Evolutionary conservation across 2,113 vertebrate species (phyloP).

Genomic region (Balaenoptera acutorostrata): DNA sequence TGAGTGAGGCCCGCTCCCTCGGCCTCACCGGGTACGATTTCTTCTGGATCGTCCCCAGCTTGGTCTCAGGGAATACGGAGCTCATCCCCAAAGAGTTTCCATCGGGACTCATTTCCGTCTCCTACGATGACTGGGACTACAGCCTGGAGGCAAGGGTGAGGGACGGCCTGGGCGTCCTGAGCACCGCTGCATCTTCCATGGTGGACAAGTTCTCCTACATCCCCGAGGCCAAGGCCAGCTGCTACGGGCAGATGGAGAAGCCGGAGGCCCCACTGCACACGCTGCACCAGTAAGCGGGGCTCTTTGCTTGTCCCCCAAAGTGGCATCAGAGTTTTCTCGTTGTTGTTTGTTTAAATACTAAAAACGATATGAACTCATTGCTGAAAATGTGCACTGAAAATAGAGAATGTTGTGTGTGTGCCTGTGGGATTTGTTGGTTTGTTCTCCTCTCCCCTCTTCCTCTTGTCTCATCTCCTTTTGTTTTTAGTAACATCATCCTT

Average conservation of each 20-base stretch:
- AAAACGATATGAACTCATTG: neutral
- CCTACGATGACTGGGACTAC: slow-evolving; percentile 98
- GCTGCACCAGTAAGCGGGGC: slow-evolving; percentile 91
- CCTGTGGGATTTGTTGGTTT: neutral
- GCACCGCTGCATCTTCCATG: slow-evolving; percentile 94
- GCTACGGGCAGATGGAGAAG: slow-evolving; percentile 92
- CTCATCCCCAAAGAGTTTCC: slow-evolving; percentile 93
- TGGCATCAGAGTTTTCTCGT: neutral
- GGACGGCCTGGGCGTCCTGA: slow-evolving; percentile 95
- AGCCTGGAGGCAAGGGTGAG: slow-evolving; percentile 90
- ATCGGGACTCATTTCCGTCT: slow-evolving; percentile 94
- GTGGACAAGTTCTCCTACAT: slow-evolving; percentile 93
- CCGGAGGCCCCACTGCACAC: slow-evolving; percentile 89
- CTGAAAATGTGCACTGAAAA: neutral
- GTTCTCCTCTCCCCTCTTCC: neutral
- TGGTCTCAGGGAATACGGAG: slow-evolving; percentile 93
- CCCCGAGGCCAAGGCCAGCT: slow-evolving; percentile 93
- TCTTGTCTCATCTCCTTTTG: neutral
- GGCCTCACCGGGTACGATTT: slow-evolving; percentile 96
- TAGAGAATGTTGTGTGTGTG: no score
- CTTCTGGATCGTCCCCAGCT: slow-evolving; percentile 97
- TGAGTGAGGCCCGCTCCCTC: slow-evolving; percentile 95
- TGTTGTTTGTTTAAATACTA: neutral
- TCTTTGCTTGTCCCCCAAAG: neutral
- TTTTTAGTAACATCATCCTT: neutral